These are phyloP conservation scores for Ischnura elegans DNA, from an alignment of 2,888 invertebrate genomes.

Conservation along the genomic window DNA sequence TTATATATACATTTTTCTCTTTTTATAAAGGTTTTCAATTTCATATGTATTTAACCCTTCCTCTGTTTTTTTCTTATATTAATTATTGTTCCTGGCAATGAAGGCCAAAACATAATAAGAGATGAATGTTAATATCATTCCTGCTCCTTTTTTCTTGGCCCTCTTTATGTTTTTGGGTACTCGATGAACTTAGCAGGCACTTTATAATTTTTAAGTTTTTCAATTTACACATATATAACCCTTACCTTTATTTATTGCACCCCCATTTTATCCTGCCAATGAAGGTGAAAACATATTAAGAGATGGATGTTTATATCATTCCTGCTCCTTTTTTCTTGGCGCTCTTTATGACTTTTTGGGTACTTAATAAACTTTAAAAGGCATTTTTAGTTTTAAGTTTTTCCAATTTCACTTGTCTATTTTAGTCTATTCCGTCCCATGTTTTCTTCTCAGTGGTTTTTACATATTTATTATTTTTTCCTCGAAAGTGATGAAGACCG, in stretches of 20 bases:
- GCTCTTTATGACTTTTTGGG: too few species aligned
- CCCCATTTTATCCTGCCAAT: neutral
- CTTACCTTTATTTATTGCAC: neutral
- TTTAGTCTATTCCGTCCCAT: too few species aligned
- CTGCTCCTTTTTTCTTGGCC: neutral
- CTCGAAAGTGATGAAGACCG: neutral
- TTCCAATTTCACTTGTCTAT: too few species aligned
- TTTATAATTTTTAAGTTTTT: too few species aligned
- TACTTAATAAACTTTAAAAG: neutral
- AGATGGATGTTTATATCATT: neutral
- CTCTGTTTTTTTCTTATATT: neutral
- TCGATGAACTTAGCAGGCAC: neutral
- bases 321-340: neutral
- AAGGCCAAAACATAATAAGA: neutral
- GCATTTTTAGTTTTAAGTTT: too few species aligned
- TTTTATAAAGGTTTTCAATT: neutral
- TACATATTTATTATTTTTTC: too few species aligned
- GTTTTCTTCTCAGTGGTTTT: too few species aligned
- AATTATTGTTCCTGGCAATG: neutral
- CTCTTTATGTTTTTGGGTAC: too few species aligned
- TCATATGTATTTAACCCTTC: neutral
- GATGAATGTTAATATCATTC: neutral
- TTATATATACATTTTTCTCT: neutral
- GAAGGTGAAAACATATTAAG: neutral
- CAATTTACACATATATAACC: neutral